Conservation (phyloP, 2,888 invertebrate genomes). For the Tipula vernalis region DNA sequence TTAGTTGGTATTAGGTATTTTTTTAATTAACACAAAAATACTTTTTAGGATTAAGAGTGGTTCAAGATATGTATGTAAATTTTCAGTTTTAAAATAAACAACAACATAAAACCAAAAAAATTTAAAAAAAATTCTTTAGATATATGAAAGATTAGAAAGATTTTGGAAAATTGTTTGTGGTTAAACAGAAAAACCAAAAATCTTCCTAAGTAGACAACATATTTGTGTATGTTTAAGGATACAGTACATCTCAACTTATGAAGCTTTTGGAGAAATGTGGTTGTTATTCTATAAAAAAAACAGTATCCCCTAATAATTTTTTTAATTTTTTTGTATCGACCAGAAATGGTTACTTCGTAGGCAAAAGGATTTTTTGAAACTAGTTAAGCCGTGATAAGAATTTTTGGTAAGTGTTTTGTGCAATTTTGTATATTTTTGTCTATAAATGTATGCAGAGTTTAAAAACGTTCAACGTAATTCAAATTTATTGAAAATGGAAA, state of each 20-base stretch:
- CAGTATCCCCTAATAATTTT: no score
- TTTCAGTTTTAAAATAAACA: no score
- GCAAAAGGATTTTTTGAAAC: no score
- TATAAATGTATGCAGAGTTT: no score
- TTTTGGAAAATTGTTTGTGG: neutral
- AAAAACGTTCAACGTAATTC: no score
- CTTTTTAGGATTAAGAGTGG: neutral
- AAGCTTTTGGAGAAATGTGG: neutral
- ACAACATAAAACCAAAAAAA: no score
- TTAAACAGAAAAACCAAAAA: neutral
- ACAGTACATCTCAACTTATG: neutral
- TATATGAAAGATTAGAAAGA: neutral
- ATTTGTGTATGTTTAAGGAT: neutral
- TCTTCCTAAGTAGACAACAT: neutral
- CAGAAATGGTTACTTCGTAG: no score
- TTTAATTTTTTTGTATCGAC: neutral
- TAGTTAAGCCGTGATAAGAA: no score
- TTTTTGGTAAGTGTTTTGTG: no score
- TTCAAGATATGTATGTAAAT: neutral
- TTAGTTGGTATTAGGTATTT: no score
- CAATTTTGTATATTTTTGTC: no score
- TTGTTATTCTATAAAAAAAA: neutral
- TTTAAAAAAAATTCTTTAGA: neutral
- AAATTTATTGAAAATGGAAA: no score
- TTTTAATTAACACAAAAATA: neutral